These are phyloP conservation scores for Tenualosa ilisha DNA, from an alignment of 2,797 vertebrate genomes.

Conservation along the genomic window DNA sequence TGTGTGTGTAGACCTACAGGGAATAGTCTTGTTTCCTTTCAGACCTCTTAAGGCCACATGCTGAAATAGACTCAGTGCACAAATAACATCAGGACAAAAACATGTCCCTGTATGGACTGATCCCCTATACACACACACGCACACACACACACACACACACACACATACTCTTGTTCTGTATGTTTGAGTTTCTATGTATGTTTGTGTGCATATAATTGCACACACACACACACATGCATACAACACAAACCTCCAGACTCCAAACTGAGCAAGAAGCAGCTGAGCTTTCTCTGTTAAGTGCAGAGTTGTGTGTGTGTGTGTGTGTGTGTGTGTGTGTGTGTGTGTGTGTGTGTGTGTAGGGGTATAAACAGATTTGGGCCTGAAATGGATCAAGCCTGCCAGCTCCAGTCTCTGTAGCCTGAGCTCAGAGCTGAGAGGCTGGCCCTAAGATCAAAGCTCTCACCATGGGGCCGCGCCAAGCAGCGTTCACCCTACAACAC, in stretches of 20 bases:
- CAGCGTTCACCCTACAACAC: neutral
- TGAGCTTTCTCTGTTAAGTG: neutral
- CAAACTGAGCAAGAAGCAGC: neutral
- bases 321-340: constrained; percentile 29
- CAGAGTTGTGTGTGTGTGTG: neutral
- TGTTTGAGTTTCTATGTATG: too few relatives aligned
- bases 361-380: constrained; percentile 12
- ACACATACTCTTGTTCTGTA: neutral
- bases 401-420: neutral
- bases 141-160: neutral
- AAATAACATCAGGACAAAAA: constrained; percentile 35
- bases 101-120: constrained; percentile 7
- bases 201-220: neutral
- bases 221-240: neutral
- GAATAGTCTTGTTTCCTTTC: constrained; percentile 54
- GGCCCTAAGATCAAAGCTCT: constrained; percentile 22
- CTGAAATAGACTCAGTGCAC: constrained; percentile 39
- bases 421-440: neutral
- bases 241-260: constrained; percentile 26
- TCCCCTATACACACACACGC: neutral
- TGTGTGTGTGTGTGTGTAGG: constrained; percentile 26
- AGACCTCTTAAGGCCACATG: constrained; percentile 60
- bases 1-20: neutral
- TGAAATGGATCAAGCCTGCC: constrained; percentile 51
- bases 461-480: neutral